Conservation (phyloP, 2,797 vertebrate genomes). For the Cephalopachus bancanus region DNA sequence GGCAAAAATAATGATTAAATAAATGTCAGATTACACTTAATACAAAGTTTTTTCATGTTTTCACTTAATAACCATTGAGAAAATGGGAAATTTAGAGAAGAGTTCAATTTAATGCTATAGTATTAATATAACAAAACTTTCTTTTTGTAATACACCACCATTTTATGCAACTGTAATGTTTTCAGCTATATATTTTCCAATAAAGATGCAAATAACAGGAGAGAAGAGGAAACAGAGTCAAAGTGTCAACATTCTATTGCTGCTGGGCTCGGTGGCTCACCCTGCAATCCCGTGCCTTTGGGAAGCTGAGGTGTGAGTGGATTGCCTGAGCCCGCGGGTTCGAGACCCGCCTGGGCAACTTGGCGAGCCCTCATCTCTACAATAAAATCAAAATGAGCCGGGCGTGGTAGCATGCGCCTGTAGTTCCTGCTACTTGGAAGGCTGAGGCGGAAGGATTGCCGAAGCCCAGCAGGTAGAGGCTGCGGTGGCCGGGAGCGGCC, state of each 20-base stretch:
- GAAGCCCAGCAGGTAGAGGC: too few species aligned
- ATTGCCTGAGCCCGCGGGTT: too few species aligned
- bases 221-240: neutral
- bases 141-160: neutral
- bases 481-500: too few species aligned
- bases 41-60: neutral
- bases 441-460: too few species aligned
- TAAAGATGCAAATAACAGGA: neutral
- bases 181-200: constrained; percentile 14
- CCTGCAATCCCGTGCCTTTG: too few species aligned
- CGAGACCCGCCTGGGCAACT: too few species aligned
- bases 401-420: too few species aligned
- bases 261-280: too few species aligned
- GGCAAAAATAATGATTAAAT: constrained; percentile 80
- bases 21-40: constrained; percentile 56
- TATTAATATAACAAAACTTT: neutral
- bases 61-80: neutral
- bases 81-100: neutral
- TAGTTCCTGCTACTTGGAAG: too few species aligned
- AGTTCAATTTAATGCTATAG: neutral
- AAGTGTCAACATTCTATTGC: neutral
- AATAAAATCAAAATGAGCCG: too few species aligned
- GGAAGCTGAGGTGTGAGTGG: too few species aligned
- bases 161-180: constrained; percentile 30
- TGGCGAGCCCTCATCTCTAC: too few species aligned